Evolutionary conservation across 2,888 invertebrate genomes (phyloP).

Genomic region (Ormyrus nitidulus): DNA sequence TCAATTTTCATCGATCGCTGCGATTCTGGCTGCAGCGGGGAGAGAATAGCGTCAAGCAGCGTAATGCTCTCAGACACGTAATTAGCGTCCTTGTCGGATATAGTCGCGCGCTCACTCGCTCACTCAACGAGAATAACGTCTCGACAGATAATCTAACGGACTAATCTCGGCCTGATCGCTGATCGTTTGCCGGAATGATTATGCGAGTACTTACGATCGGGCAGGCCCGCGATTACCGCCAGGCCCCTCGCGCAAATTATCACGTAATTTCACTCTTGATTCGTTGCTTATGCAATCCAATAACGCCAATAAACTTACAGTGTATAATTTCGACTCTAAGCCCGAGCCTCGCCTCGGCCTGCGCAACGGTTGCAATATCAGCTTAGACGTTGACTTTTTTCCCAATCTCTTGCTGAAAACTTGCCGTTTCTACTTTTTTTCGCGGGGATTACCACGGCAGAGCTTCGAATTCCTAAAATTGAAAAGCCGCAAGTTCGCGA

Average conservation of each 20-base stretch:
- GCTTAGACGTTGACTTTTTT: neutral
- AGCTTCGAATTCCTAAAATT: constrained; percentile 5
- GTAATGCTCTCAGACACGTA: constrained; percentile 53
- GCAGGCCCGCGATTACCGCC: constrained; percentile 18
- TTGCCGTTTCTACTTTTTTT: constrained; percentile 27
- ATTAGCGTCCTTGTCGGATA: constrained; percentile 67
- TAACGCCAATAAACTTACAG: constrained; percentile 30
- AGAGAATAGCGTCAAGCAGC: constrained; percentile 24
- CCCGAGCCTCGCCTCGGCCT: neutral
- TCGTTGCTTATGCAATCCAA: constrained; percentile 51
- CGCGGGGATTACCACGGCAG: neutral
- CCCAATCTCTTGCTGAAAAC: neutral
- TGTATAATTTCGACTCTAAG: constrained; percentile 27
- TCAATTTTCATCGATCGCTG: constrained; percentile 40
- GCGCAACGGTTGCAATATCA: neutral
- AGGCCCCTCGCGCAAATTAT: constrained; percentile 40
- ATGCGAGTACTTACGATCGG: constrained; percentile 38
- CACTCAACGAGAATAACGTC: constrained; percentile 32
- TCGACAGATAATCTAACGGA: constrained; percentile 64
- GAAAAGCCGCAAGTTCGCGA: neutral
- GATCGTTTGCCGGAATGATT: constrained; percentile 52
- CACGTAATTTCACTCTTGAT: constrained; percentile 49
- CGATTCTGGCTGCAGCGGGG: neutral
- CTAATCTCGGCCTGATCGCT: constrained; percentile 61
- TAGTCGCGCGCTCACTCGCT: constrained; percentile 59